A percentile compares a stretch with the other conserved stretches of the same genome.
These are phyloP conservation scores for Xylota sylvarum DNA, from an alignment of 2,888 invertebrate species.

Conservation along the genomic window DNA sequence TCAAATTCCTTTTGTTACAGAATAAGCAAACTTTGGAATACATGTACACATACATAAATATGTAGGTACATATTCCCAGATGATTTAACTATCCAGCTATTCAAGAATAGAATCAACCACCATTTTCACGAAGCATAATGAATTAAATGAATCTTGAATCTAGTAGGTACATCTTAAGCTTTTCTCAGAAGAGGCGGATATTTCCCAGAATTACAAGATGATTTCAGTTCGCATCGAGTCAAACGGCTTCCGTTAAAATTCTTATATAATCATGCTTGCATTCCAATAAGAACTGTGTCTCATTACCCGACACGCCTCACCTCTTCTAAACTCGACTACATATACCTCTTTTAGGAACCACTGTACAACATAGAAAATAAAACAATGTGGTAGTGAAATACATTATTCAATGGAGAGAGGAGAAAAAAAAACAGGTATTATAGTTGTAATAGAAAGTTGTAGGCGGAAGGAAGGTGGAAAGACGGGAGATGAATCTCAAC, in stretches of 20 bases:
- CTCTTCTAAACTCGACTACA: too few relatives aligned
- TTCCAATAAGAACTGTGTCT: conserved; percentile 25
- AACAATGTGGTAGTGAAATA: conserved; percentile 63
- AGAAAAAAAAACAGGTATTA: conserved; percentile 72
- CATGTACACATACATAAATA: too few relatives aligned
- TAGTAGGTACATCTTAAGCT: too few relatives aligned
- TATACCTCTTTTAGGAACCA: conserved; percentile 51
- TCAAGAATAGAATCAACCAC: too few relatives aligned
- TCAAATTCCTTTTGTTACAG: too few relatives aligned
- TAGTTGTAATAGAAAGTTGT: conserved; percentile 74
- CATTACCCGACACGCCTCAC: background rate
- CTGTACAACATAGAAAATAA: conserved; percentile 50
- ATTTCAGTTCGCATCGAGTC: background rate
- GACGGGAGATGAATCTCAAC: conserved; percentile 51
- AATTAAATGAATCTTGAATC: too few relatives aligned
- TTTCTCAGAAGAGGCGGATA: too few relatives aligned
- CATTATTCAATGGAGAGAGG: conserved; percentile 57
- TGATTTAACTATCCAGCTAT: too few relatives aligned
- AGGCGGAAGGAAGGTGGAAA: conserved; percentile 69
- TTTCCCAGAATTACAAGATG: background rate
- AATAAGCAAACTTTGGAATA: too few relatives aligned
- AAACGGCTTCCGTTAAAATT: background rate
- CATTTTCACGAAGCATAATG: too few relatives aligned
- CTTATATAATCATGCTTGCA: background rate
- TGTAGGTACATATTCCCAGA: too few relatives aligned